Evolutionary conservation across 2,797 vertebrate species (phyloP), one percentile per base, ranked within the genome.

Genomic region (Sebastes alutus): DNA sequence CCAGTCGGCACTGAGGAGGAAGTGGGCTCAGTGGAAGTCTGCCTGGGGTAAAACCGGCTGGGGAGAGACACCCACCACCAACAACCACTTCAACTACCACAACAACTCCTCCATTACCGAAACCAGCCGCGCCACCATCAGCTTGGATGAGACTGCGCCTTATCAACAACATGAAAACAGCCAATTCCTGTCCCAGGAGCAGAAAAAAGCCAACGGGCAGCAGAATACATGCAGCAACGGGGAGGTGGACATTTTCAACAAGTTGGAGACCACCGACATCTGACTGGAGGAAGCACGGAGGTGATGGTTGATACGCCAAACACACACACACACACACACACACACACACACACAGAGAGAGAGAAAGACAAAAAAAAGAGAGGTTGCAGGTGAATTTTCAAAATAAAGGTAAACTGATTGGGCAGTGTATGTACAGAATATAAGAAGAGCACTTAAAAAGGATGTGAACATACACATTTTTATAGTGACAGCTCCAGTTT

Each of bases 91-190:
- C 20, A 95, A 86, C 88, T 94, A 90, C 87, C 93, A 96, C 84
- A 94, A 87, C 78, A 95, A 92, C 92, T 94, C 94, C n/a, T 96
- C 95, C 59, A 83, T 96, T 32, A 91, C 89, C 0, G 95, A 96
- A 75, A 94, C 77, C 74, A 96, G 94, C 84, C 92, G 94, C 0
- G 86, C 81, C 82, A 90, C 87, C 55, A 52, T 93, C 72, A 90
- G 7, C 83, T 54, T 89, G 59, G 94, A 95, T 32, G 80, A 70
- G 0, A 65, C 72, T 0, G 32, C 9, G 0, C 18, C 38, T 7
- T 22, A 12, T 0, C 32, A 72, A 5, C 56, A 32, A 1, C 63
- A 70, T 0, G 71, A 87, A 6, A 79, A 66, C 54, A 60, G 56
- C 63, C 3, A 52, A 62, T 27, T 65, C 27, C 27, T 80, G 49